Percentiles rank a stretch among this genome's conserved stretches.
phyloP scores from a whole-genome alignment of 2,888 invertebrate species.

The Eristalinus aeneus region DNA sequence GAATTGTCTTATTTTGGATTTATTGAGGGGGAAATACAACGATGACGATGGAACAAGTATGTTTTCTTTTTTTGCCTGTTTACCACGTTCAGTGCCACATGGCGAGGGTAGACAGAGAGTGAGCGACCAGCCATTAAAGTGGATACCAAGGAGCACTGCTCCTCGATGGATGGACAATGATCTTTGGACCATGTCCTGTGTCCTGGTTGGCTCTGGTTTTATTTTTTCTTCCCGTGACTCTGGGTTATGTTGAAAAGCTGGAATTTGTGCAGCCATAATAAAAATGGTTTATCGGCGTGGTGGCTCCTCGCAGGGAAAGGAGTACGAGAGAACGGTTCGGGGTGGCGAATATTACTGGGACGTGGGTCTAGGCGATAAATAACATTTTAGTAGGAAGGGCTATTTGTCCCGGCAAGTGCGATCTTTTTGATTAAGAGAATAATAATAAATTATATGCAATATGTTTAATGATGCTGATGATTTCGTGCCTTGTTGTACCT shows the following conservation, averaged over 20 bases:
- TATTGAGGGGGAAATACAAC: conserved; percentile 57
- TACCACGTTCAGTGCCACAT: not conserved
- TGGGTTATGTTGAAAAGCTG: conserved; percentile 36
- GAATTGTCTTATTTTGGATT: conserved; percentile 70
- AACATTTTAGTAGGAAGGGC: conserved; percentile 58
- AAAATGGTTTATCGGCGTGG: conserved; percentile 58
- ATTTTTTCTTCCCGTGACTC: conserved; percentile 3
- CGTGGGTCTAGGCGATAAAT: conserved; percentile 55
- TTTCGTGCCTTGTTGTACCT: conserved; percentile 40
- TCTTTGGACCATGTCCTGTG: conserved; percentile 32
- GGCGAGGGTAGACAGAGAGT: conserved; percentile 18
- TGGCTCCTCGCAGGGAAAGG: not conserved
- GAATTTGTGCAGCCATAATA: conserved; percentile 55
- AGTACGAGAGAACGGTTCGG: not conserved
- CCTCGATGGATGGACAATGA: conserved; percentile 53
- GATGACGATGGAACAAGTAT: conserved; percentile 5
- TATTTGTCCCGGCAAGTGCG: conserved; percentile 62
- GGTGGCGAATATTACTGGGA: conserved; percentile 13
- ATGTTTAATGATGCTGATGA: conserved; percentile 69
- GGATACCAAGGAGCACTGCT: conserved; percentile 19
- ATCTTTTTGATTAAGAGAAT: conserved; percentile 68
- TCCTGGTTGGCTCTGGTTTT: not conserved
- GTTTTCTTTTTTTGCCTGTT: conserved; percentile 3
- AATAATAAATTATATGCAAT: conserved; percentile 71
- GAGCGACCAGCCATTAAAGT: conserved; percentile 45